phyloP scores from a whole-genome alignment of 2,888 invertebrate species.

The Brachylomia viminalis region DNA sequence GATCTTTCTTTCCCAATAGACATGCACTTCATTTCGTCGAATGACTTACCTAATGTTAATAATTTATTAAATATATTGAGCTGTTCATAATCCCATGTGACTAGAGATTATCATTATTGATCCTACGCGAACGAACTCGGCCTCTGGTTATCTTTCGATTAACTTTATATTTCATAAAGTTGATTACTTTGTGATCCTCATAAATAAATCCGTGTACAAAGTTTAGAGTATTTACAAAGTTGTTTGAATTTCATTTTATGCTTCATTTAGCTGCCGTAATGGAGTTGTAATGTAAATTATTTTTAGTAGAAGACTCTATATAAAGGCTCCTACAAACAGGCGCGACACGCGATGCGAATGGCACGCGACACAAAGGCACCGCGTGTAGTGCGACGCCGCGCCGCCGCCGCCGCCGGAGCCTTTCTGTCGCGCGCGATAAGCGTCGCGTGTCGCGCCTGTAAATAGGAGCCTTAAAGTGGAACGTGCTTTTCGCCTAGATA shows the following conservation, averaged over 20 bases:
- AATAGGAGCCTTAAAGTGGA: no score
- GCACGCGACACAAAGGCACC: no score
- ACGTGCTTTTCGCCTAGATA: constrained; percentile 33
- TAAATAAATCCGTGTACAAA: constrained; percentile 42
- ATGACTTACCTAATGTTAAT: no score
- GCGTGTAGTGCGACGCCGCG: no score
- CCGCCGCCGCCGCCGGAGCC: no score
- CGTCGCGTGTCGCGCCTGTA: no score
- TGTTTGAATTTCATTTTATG: constrained; percentile 33
- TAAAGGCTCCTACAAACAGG: no score
- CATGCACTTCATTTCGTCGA: not conserved
- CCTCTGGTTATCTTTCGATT: constrained; percentile 21
- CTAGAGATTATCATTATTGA: constrained; percentile 8
- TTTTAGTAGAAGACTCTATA: constrained; percentile 7
- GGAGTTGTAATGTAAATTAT: constrained; percentile 26
- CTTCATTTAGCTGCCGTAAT: constrained; percentile 34
- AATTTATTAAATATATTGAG: not conserved
- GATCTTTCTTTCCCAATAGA: not conserved
- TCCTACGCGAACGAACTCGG: constrained; percentile 14
- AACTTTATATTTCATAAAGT: constrained; percentile 27
- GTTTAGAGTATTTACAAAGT: constrained; percentile 29
- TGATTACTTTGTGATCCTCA: constrained; percentile 27
- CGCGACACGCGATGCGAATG: no score
- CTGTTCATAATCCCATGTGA: not conserved
- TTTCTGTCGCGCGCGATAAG: no score